A percentile compares a stretch with the other conserved stretches of the same genome.
Evolutionary conservation across 53 echinoderm and acorn worm genomes (phyloP).

Genomic region (Henricia sp.): DNA sequence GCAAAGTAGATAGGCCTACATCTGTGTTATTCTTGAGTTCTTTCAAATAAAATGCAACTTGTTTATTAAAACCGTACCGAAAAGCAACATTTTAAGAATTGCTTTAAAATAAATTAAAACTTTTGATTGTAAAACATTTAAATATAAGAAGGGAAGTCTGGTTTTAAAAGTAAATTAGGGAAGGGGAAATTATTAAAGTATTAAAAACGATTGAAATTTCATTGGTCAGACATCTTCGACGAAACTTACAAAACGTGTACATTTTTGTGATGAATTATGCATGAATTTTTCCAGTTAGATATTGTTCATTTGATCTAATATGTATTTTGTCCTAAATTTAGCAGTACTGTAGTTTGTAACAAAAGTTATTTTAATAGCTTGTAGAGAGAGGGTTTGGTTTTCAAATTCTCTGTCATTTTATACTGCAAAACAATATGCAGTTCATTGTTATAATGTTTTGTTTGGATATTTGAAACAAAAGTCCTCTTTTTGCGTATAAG

Average conservation of each 20-base stretch:
- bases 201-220: not conserved
- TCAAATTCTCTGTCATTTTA: slow-evolving; percentile 22
- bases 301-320: slow-evolving; percentile 26
- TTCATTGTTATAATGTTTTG: slow-evolving; percentile 6
- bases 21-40: too few relatives aligned
- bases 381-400: slow-evolving; percentile 18
- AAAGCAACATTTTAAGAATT: not conserved
- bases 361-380: slow-evolving; percentile 12
- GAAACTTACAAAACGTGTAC: slow-evolving; percentile 41
- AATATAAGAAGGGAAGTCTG: too few relatives aligned
- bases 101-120: not conserved
- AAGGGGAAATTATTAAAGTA: too few relatives aligned
- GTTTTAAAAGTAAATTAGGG: too few relatives aligned
- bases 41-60: not conserved
- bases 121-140: too few relatives aligned
- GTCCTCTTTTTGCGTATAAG: not conserved
- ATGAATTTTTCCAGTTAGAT: slow-evolving; percentile 39
- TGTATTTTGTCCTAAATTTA: slow-evolving; percentile 32
- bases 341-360: slow-evolving; percentile 44
- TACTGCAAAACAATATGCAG: not conserved
- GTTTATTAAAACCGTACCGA: not conserved
- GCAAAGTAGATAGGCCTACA: too few relatives aligned
- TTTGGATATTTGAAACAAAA: slow-evolving; percentile 43
- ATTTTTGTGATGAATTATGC: slow-evolving; percentile 57
- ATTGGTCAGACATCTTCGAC: not conserved